Base-by-base conservation (phyloP, 2,113 vertebrate species). In the Limanda limanda region DNA sequence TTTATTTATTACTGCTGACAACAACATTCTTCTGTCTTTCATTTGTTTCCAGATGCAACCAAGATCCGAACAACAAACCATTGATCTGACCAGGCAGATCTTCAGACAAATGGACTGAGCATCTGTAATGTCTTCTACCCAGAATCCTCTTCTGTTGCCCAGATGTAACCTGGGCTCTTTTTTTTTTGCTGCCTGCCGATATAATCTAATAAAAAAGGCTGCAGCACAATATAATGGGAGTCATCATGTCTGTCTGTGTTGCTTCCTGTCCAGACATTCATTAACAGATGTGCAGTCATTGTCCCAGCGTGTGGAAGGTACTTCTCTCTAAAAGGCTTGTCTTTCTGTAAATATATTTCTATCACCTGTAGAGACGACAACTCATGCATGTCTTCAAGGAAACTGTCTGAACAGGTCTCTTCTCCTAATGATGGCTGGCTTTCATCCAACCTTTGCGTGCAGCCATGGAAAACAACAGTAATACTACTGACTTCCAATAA, bases 261-360 rank as follows among this genome's bases (percentile, higher is more conserved):
- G 75, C 68, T 82, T 82, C 76, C 79, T 79, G 52, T 76, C 31
- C 20, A 52, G 52, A n/a, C 15, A 23, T 45, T 60, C 60, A 70
- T 55, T 62, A 57, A 42, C 18, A 23, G 35, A 69, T 51, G 5
- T 11, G 62, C 66, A 56, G 45, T 47, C 3, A 47, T 8, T 45
- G 60, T 3, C 12, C 21, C 1, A n/a, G n/a, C n/a, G n/a, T n/a
- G n/a, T n/a, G 31, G 48, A 20, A 10, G 52, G 9, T 42, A 18
- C 37, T 40, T 11, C 37, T 40, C 37, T 10, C 2, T 40, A 11
- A 40, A 40, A 40, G 10, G 37, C 2, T 8, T 8, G 6, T 35
- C 31, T 35, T 35, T 35, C 31, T 35, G 5, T 35, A 5, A 35
- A 6, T 10, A 6, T 10, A 27, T 14, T 68, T 55, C 6, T 60